Percentiles rank a stretch among this genome's conserved stretches.
Conservation (phyloP, 2,888 invertebrate genomes). For the Drosophila fulvimacula region DNA sequence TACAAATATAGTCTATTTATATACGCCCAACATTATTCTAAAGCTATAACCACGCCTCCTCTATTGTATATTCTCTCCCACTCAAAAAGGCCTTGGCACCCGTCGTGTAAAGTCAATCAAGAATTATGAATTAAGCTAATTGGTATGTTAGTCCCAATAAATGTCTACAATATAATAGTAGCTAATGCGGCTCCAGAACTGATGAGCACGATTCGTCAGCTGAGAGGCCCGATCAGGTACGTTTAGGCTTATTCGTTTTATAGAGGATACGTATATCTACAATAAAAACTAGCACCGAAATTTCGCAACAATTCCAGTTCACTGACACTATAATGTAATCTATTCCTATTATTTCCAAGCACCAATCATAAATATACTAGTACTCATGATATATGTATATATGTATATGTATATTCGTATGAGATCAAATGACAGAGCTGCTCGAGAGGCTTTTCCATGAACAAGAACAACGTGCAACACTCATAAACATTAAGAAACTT, state of each 20-base stretch:
- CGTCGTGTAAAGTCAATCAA: conserved; percentile 55
- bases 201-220: neutral
- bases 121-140: conserved; percentile 51
- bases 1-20: conserved; percentile 43
- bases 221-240: conserved; percentile 33
- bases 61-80: conserved; percentile 54
- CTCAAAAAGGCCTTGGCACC: conserved; percentile 57
- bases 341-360: conserved; percentile 34
- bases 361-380: conserved; percentile 19
- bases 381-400: conserved; percentile 7
- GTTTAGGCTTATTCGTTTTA: conserved; percentile 52
- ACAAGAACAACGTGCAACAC: conserved; percentile 23
- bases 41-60: conserved; percentile 23
- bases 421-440: conserved; percentile 25
- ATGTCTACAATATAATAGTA: conserved; percentile 8
- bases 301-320: conserved; percentile 70
- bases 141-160: conserved; percentile 21
- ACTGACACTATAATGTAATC: conserved; percentile 36
- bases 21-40: conserved; percentile 26
- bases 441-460: conserved; percentile 58
- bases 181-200: conserved; percentile 1
- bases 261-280: conserved; percentile 25
- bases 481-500: conserved; percentile 39
- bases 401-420: neutral
- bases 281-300: conserved; percentile 53